Conservation (phyloP, 2,888 invertebrate species). For the Erebia ligea region DNA sequence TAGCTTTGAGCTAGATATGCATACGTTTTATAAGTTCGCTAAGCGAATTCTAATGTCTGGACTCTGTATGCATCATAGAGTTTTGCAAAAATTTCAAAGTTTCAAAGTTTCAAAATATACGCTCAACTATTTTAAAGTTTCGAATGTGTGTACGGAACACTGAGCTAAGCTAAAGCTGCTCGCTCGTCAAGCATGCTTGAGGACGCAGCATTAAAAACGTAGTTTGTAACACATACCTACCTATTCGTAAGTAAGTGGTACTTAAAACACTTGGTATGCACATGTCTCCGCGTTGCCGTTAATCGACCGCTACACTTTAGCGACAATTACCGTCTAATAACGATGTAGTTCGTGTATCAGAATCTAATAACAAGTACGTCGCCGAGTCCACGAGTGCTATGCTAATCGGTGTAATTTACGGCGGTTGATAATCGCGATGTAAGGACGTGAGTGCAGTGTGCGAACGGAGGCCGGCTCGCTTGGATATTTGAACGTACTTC, state of each 20-base stretch:
- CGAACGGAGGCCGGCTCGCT: constrained; percentile 50
- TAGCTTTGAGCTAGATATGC: no score
- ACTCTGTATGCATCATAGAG: no score
- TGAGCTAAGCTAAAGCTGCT: background rate
- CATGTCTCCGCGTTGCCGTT: constrained; percentile 65
- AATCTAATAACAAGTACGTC: constrained; percentile 72
- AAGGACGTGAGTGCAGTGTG: constrained; percentile 78
- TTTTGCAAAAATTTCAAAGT: no score
- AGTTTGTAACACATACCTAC: background rate
- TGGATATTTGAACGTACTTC: constrained; percentile 48
- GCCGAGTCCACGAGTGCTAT: constrained; percentile 75
- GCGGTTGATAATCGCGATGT: constrained; percentile 77
- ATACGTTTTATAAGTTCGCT: no score
- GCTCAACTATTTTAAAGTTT: no score
- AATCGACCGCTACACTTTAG: constrained; percentile 76
- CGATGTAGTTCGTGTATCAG: constrained; percentile 68
- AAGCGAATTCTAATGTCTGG: no score
- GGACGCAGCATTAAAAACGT: background rate
- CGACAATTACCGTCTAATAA: constrained; percentile 79
- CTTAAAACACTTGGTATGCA: constrained; percentile 60
- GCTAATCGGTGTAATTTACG: constrained; percentile 80
- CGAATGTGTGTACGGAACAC: no score
- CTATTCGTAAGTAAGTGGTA: constrained; percentile 3
- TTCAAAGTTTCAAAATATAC: no score
- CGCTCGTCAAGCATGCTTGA: background rate